A percentile compares a stretch with the other conserved stretches of the same genome.
Evolutionary conservation across 2,113 vertebrate species (phyloP).

Genomic region (Limanda limanda): DNA sequence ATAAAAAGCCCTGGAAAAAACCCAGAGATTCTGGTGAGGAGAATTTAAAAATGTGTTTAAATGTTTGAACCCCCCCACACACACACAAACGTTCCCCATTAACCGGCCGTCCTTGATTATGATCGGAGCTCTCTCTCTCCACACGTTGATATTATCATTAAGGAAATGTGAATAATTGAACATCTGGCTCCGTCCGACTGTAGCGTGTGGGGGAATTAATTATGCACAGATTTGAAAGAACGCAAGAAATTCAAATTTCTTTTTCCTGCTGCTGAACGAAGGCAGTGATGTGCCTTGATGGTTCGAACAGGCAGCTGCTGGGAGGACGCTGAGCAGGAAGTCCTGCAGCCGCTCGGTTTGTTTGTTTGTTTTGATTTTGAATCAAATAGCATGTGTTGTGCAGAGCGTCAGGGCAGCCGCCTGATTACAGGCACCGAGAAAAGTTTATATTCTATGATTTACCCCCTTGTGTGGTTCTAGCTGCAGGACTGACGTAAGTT

Average conservation of each 20-base stretch:
- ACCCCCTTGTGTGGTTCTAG: too few relatives aligned
- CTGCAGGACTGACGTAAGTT: too few relatives aligned
- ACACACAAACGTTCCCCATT: conserved; percentile 22
- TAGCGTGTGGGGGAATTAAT: conserved; percentile 59
- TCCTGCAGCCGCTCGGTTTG: neutral
- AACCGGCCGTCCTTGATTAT: conserved; percentile 62
- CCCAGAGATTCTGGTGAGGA: neutral
- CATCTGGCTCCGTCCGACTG: conserved; percentile 71
- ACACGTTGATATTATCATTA: conserved; percentile 74
- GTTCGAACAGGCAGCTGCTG: conserved; percentile 60
- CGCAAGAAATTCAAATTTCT: conserved; percentile 9
- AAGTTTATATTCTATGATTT: neutral
- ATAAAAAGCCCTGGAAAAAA: too few relatives aligned
- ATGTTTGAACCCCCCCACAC: conserved; percentile 14
- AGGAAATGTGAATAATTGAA: conserved; percentile 75
- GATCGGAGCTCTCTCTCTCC: conserved; percentile 46
- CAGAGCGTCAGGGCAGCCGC: neutral
- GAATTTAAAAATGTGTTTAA: conserved; percentile 46
- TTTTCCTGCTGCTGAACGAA: neutral
- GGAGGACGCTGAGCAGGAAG: neutral
- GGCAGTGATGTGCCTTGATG: conserved; percentile 57
- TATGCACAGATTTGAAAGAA: conserved; percentile 55
- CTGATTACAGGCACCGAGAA: neutral
- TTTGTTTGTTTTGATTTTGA: neutral
- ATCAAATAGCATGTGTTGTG: neutral